A percentile compares a stretch with the other conserved stretches of the same genome.
Conservation (phyloP, 2,888 invertebrate species). For the Microchrysa polita region DNA sequence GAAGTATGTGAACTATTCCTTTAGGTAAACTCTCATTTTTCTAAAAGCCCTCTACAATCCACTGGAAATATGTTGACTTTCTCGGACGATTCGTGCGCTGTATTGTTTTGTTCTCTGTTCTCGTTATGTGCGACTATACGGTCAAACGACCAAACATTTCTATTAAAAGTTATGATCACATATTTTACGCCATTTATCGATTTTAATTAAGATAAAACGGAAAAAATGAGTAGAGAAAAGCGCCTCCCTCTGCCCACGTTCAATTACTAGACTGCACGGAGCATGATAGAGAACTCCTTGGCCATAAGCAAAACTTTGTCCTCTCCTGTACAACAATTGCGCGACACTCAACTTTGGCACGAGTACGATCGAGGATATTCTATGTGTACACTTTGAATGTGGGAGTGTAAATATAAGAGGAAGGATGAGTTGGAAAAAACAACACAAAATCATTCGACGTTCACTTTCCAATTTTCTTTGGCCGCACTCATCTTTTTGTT, state of each 20-base stretch:
- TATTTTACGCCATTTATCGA: constrained; percentile 51
- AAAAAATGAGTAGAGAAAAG: constrained; percentile 38
- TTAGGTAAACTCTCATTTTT: no score
- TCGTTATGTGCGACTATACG: not conserved
- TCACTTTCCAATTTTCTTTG: constrained; percentile 37
- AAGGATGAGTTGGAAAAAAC: constrained; percentile 8
- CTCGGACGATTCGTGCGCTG: not conserved
- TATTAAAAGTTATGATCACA: constrained; percentile 51
- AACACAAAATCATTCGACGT: constrained; percentile 19
- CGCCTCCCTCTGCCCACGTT: constrained; percentile 16
- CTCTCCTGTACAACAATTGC: no score
- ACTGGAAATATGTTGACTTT: not conserved
- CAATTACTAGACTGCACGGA: constrained; percentile 17
- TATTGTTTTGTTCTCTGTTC: not conserved
- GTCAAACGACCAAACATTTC: constrained; percentile 31
- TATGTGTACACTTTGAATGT: not conserved
- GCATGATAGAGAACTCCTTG: not conserved
- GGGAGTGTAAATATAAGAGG: not conserved
- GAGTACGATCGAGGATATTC: constrained; percentile 9
- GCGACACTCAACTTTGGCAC: no score
- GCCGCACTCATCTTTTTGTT: constrained; percentile 35
- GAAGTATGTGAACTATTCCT: no score
- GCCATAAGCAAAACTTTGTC: no score
- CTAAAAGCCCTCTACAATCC: no score
- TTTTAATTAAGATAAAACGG: constrained; percentile 52